phyloP scores from a whole-genome alignment of 2,797 vertebrate genomes.

The Falco concolor region DNA sequence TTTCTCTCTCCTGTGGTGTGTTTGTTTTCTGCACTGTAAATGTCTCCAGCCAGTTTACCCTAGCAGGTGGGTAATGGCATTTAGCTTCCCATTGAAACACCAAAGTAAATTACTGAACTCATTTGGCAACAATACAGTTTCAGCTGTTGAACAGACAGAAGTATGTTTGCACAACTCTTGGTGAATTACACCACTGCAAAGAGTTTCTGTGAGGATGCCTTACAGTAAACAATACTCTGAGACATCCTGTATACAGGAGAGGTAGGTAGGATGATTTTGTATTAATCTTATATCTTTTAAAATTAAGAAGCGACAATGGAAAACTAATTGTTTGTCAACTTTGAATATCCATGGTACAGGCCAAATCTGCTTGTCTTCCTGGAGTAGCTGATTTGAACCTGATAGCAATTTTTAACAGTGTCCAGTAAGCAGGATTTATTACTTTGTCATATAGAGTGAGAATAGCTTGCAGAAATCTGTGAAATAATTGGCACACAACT shows the following conservation, averaged over 20 bases:
- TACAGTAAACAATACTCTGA: background rate
- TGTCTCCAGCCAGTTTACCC: background rate
- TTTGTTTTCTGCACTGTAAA: background rate
- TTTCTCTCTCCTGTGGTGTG: background rate
- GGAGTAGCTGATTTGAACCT: background rate
- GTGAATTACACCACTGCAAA: background rate
- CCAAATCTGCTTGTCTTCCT: background rate
- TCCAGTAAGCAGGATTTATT: background rate
- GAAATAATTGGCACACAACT: background rate
- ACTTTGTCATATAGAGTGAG: background rate
- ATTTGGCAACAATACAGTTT: background rate
- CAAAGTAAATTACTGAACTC: background rate
- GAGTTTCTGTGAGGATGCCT: background rate
- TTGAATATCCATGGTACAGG: background rate
- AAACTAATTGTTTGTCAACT: background rate
- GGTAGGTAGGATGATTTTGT: background rate
- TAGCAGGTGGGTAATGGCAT: accelerated
- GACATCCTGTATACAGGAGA: background rate
- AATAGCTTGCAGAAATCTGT: background rate
- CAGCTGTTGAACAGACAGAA: background rate
- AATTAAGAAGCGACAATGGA: background rate
- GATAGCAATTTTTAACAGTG: background rate
- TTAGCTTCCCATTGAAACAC: background rate
- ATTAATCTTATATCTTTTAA: background rate
- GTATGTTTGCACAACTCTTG: background rate